phyloP scores from a whole-genome alignment of 2,113 vertebrate genomes.

The Ramphastos sulfuratus region DNA sequence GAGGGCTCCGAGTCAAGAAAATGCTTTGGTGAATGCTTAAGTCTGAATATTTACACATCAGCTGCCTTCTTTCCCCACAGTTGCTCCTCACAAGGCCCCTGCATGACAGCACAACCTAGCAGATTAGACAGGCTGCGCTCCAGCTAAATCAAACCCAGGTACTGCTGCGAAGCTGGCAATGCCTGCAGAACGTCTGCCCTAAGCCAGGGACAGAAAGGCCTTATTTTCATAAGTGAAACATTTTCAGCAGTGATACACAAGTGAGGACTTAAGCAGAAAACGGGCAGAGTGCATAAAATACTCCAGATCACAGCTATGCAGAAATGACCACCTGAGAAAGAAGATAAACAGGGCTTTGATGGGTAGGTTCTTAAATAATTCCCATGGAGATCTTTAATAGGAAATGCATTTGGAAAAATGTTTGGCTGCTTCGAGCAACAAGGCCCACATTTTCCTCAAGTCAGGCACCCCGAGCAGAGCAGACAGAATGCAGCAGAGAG shows the following conservation, averaged over 20 bases:
- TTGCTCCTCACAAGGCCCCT: background rate
- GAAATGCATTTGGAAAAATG: background rate
- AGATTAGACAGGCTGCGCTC: background rate
- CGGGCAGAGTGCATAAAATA: background rate
- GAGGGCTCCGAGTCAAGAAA: constrained; percentile 6
- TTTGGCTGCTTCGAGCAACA: background rate
- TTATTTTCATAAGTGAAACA: background rate
- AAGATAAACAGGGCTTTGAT: background rate
- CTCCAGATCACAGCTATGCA: background rate
- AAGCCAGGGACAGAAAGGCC: background rate
- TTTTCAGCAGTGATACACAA: background rate
- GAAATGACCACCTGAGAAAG: background rate
- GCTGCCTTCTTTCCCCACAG: background rate
- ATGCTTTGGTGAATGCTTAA: constrained; percentile 10
- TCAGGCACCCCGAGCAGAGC: background rate
- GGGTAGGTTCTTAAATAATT: background rate
- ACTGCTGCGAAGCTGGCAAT: background rate
- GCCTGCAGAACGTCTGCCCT: background rate
- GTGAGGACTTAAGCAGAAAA: background rate
- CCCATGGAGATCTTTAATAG: background rate
- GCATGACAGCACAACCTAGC: background rate
- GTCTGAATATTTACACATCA: background rate
- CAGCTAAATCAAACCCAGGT: background rate
- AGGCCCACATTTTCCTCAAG: background rate
- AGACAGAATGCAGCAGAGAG: background rate